Conservation (phyloP, 2,113 vertebrate genomes). For the Talpa occidentalis region DNA sequence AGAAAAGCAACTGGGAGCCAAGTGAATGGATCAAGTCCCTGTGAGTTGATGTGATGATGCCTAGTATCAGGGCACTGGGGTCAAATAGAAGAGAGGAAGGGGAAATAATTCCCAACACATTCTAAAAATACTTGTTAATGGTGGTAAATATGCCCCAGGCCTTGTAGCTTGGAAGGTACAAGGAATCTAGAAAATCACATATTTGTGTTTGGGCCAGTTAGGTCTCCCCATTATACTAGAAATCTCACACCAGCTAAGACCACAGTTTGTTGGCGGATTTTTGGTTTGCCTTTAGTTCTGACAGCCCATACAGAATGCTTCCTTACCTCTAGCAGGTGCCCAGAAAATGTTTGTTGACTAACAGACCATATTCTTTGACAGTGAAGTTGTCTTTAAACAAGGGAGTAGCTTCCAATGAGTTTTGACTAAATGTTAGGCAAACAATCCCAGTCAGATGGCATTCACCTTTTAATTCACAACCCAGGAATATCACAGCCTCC, state of each 20-base stretch:
- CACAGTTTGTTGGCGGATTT: not conserved
- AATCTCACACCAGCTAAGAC: not conserved
- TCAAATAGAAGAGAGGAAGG: not conserved
- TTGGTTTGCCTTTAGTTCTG: not conserved
- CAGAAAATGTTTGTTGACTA: not conserved
- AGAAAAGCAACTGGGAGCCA: not conserved
- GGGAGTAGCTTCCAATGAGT: not conserved
- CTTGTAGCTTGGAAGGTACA: no score
- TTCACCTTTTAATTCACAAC: conserved; percentile 20
- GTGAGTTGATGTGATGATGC: not conserved
- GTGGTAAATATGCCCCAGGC: not conserved
- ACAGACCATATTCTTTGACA: not conserved
- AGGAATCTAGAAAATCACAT: not conserved
- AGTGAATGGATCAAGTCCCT: not conserved
- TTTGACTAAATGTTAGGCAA: conserved; percentile 25
- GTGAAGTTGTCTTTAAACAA: not conserved
- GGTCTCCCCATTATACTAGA: not conserved
- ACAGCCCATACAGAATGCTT: not conserved
- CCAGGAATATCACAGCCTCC: not conserved
- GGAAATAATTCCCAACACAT: not conserved
- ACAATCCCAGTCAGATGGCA: not conserved
- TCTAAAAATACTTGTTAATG: not conserved
- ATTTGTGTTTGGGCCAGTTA: not conserved
- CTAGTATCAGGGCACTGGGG: no score
- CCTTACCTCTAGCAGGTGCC: not conserved